Percentiles rank a stretch among this genome's conserved stretches.
Conservation (phyloP, 2,888 invertebrate genomes). For the Cordilura impudica region DNA sequence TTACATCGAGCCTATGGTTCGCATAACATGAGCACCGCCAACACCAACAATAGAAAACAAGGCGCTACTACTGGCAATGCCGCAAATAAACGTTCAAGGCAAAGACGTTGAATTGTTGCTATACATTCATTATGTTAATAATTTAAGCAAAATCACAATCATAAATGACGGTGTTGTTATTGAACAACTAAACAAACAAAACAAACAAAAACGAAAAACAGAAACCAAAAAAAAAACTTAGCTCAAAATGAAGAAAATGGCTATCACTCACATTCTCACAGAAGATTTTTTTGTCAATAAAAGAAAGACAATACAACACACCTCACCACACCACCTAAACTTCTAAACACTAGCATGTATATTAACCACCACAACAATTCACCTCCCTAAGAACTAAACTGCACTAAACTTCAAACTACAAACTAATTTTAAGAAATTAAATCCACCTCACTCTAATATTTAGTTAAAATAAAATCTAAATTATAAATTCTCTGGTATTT, state of each 20-base stretch:
- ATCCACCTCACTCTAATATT: background rate
- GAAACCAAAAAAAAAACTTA: too few species aligned
- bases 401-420: too few species aligned
- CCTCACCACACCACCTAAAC: background rate
- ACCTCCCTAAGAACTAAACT: background rate
- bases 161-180: conserved; percentile 9
- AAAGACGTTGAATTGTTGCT: conserved; percentile 27
- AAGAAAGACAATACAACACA: background rate
- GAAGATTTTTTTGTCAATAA: too few species aligned
- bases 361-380: background rate
- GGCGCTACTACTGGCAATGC: conserved; percentile 7
- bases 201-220: too few species aligned
- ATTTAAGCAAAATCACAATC: background rate
- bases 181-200: conserved; percentile 9
- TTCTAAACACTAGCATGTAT: background rate
- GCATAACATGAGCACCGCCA: conserved; percentile 73
- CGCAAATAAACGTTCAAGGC: conserved; percentile 39
- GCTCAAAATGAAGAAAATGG: too few species aligned
- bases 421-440: background rate
- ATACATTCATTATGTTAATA: background rate
- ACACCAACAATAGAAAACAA: conserved; percentile 76
- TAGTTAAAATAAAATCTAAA: background rate
- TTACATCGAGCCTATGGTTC: conserved; percentile 39
- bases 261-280: too few species aligned
- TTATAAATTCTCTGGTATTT: background rate